Evolutionary conservation across 2,113 vertebrate genomes (phyloP).

Genomic region (Ammospiza nelsoni): DNA sequence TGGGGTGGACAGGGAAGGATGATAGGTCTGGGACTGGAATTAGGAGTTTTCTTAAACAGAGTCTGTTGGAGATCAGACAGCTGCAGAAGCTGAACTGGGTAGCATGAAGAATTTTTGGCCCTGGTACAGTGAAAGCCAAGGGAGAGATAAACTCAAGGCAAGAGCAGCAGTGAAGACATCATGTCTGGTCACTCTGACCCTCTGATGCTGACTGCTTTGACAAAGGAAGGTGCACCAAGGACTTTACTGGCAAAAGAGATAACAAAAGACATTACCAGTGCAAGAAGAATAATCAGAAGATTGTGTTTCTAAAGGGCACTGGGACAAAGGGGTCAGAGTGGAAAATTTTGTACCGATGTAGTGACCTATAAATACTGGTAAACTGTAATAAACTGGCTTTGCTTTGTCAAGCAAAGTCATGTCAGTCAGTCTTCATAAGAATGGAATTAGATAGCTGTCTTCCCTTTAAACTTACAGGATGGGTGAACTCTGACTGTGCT

Average conservation of each 20-base stretch:
- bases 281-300: not conserved
- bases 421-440: not conserved
- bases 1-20: not conserved
- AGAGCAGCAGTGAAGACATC: not conserved
- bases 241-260: not conserved
- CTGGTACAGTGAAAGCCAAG: not conserved
- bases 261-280: not conserved
- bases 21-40: constrained; percentile 26
- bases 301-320: not conserved
- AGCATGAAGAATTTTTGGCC: not conserved
- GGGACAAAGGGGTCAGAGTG: not conserved
- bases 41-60: not conserved
- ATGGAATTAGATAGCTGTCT: not conserved
- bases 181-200: not conserved
- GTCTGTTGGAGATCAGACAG: not conserved
- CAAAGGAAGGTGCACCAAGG: not conserved
- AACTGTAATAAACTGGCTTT: not conserved
- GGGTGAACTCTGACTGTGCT: not conserved
- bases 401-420: not conserved
- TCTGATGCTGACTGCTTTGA: not conserved
- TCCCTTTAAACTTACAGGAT: not conserved
- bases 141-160: not conserved
- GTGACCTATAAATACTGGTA: not conserved
- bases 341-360: not conserved
- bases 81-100: not conserved